Evolutionary conservation across 2,888 invertebrate species (phyloP).

Genomic region (Pelosia muscerda): DNA sequence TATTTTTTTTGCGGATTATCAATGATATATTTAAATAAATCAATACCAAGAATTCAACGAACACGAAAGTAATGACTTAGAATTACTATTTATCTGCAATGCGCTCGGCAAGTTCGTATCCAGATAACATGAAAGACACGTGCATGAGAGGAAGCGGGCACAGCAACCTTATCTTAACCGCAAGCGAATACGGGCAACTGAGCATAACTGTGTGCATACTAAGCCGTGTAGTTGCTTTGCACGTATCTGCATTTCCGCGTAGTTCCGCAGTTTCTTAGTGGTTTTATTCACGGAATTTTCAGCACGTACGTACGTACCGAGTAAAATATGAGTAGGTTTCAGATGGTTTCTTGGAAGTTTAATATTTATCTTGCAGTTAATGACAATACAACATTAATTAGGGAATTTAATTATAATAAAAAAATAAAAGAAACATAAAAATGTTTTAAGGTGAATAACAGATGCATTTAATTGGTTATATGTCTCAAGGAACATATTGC

Average conservation of each 20-base stretch:
- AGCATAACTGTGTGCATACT: conserved; percentile 45
- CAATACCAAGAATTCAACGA: conserved; percentile 12
- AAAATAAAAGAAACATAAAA: too few species aligned
- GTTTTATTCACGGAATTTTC: conserved; percentile 44
- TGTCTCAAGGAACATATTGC: too few species aligned
- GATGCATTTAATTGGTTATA: too few species aligned
- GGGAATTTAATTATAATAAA: background rate
- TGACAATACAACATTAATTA: background rate
- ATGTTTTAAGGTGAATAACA: too few species aligned
- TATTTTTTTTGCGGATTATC: too few species aligned
- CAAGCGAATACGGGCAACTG: conserved; percentile 50
- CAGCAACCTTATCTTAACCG: conserved; percentile 55
- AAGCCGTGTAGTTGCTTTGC: conserved; percentile 41
- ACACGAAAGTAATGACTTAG: conserved; percentile 35
- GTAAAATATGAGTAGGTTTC: conserved; percentile 28
- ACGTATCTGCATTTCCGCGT: conserved; percentile 46
- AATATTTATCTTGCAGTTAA: background rate
- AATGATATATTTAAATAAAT: background rate
- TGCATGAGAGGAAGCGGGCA: conserved; percentile 49
- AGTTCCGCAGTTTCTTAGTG: conserved; percentile 44
- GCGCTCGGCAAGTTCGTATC: conserved; percentile 40
- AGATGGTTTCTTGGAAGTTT: conserved; percentile 16
- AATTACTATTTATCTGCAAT: conserved; percentile 42
- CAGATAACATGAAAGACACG: conserved; percentile 48
- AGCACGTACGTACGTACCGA: conserved; percentile 30